Base-by-base conservation (phyloP, 2,888 invertebrate genomes). In the Idaea straminata region DNA sequence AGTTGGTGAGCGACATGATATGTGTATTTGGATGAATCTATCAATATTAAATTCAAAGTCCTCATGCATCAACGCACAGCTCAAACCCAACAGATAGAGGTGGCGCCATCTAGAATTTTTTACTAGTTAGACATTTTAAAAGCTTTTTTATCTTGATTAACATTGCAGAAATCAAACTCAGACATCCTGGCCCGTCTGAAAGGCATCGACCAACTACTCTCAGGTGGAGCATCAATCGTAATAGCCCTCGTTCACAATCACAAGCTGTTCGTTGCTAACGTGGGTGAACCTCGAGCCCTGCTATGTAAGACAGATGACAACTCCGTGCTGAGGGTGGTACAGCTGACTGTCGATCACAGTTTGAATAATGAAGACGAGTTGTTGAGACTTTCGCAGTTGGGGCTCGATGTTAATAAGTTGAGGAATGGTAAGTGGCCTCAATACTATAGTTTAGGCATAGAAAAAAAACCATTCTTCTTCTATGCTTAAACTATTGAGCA, bases 331-430 rank as follows among this genome's bases (percentile, higher is more conserved):
- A 76, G 84, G 7, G 97, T 98, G 0, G 94, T 96, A 4, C 98
- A 98, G 83, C 87, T 98, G 63, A 96, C 96, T 1, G 95, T 96
- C 0, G 98, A 98, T 83, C 98, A 98, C 82, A 96, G 97, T 77
- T 91, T 98, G 59, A 92, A 94, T 63, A 98, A 98, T 80, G 97
- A 97, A 79, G 97, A 97, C 80, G 98, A 98, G 87, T 83, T 97
- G 68, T 84, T 96, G 63, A 89, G 98, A 72, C 88, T 98, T 2
- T 94, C 95, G 4, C 95, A 96, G 71, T 88, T 98, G 47, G 97
- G 97, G 0, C 85, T 98, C 6, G 95, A 97, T 77, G 91, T 95
- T 0, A 94, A 95, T 69, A 95, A 94, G 73, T 86, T 97, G 35
- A 93, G 95, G 74, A 94, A 95, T 79, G 94, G 96, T 94, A 82